These are phyloP conservation scores for Nothobranchius kuhntae DNA, from an alignment of 2,113 vertebrate genomes.

Conservation along the genomic window DNA sequence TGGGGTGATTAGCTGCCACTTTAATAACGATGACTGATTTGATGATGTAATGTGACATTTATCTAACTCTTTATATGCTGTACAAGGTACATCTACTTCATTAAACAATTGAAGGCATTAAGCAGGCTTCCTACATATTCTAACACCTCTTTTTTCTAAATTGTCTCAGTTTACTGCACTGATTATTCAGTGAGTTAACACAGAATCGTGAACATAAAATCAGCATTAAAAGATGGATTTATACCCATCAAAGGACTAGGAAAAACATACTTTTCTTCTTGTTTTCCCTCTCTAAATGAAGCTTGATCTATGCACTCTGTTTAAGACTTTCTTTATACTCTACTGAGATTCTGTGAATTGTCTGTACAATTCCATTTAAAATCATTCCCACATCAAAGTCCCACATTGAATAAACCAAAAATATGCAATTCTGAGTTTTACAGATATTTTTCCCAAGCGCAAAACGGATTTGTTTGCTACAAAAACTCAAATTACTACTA, in stretches of 20 bases:
- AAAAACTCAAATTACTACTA: not conserved
- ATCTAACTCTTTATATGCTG: not conserved
- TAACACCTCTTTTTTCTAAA: not conserved
- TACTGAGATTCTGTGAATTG: not conserved
- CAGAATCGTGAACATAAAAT: not conserved
- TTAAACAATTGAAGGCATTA: not conserved
- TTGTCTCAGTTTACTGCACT: not conserved
- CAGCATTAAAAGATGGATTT: not conserved
- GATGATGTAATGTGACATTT: slow-evolving; percentile 4
- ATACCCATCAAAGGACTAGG: not conserved
- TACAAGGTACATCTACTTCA: not conserved
- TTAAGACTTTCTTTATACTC: not conserved
- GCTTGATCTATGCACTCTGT: not conserved
- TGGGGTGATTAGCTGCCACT: not conserved
- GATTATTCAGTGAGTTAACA: not conserved
- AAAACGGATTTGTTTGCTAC: not conserved
- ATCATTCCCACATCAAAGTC: not conserved
- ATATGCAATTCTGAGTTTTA: not conserved
- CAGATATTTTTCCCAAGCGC: not conserved
- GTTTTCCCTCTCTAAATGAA: not conserved
- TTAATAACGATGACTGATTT: not conserved
- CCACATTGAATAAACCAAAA: not conserved
- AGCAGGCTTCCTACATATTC: not conserved
- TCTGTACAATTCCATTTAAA: not conserved
- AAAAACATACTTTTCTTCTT: not conserved